A percentile compares a stretch with the other conserved stretches of the same genome.
Conservation (phyloP, 2,888 invertebrate species). For the Chrysolina oricalcia region DNA sequence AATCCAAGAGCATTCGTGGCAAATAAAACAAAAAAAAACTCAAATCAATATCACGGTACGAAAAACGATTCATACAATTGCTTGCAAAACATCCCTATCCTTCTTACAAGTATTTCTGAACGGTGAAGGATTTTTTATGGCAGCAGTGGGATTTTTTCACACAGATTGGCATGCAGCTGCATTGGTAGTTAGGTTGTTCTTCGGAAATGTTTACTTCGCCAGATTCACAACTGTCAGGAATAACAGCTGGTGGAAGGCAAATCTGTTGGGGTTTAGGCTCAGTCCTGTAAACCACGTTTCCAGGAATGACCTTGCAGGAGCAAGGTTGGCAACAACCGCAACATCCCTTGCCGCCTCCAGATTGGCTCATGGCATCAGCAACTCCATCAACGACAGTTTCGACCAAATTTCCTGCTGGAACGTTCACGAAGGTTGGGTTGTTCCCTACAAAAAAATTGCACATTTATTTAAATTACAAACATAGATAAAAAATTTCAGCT, state of each 20-base stretch:
- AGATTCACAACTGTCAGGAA: slow-evolving; percentile 50
- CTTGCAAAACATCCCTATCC: slow-evolving; percentile 34
- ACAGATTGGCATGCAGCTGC: slow-evolving; percentile 42
- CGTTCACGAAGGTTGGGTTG: slow-evolving; percentile 51
- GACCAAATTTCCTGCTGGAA: slow-evolving; percentile 38
- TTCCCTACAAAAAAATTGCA: slow-evolving; percentile 44
- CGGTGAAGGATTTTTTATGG: slow-evolving; percentile 38
- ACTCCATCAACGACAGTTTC: slow-evolving; percentile 7
- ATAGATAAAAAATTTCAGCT: no score
- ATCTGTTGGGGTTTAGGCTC: slow-evolving; percentile 52
- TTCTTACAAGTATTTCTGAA: slow-evolving; percentile 27
- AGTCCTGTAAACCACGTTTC: slow-evolving; percentile 60
- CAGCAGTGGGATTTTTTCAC: slow-evolving; percentile 30
- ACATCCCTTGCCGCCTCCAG: slow-evolving; percentile 15
- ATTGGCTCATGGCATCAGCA: not conserved
- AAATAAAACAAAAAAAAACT: slow-evolving; percentile 14
- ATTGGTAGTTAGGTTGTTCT: slow-evolving; percentile 17
- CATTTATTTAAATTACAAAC: not conserved
- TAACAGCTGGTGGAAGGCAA: slow-evolving; percentile 36
- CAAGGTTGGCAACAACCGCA: slow-evolving; percentile 30
- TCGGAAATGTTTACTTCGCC: slow-evolving; percentile 35
- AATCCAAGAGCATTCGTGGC: not conserved
- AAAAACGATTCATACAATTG: slow-evolving; percentile 36
- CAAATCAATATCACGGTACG: slow-evolving; percentile 15
- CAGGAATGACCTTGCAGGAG: slow-evolving; percentile 56